Conservation (phyloP, 2,797 vertebrate genomes). For the Syngnathus acus region DNA sequence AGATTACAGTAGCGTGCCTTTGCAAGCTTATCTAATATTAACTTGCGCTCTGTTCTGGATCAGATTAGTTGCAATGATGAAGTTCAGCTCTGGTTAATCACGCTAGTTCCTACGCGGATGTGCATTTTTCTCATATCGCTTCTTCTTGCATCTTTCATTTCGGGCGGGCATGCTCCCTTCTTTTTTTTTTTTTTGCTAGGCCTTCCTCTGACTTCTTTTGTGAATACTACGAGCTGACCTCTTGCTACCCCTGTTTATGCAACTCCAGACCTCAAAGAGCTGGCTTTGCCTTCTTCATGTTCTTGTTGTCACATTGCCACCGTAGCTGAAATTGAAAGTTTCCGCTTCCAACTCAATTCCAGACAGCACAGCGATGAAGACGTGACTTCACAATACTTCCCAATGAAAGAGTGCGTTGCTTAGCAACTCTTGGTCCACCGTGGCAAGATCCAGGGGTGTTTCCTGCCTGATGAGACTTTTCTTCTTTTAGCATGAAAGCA, state of each 20-base stretch:
- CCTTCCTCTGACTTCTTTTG: no score
- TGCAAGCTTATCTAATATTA: slow-evolving; percentile 27
- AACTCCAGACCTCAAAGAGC: neutral
- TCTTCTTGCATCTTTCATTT: slow-evolving; percentile 30
- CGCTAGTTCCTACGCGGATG: slow-evolving; percentile 36
- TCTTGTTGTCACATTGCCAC: neutral
- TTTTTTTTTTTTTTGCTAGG: neutral
- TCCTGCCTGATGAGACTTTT: slow-evolving; percentile 59
- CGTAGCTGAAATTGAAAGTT: slow-evolving; percentile 23
- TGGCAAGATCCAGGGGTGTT: slow-evolving; percentile 71
- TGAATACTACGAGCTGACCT: slow-evolving; percentile 22
- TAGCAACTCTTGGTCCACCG: slow-evolving; percentile 71
- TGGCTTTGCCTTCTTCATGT: neutral
- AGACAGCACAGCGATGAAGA: slow-evolving; percentile 47
- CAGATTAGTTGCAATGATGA: slow-evolving; percentile 51
- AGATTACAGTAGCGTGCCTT: slow-evolving; percentile 42
- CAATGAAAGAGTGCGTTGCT: slow-evolving; percentile 68
- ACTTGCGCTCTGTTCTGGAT: slow-evolving; percentile 28
- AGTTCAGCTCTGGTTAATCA: slow-evolving; percentile 46
- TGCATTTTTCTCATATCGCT: slow-evolving; percentile 30
- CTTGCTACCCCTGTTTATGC: slow-evolving; percentile 22
- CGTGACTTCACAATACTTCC: slow-evolving; percentile 55
- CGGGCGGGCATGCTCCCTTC: slow-evolving; percentile 4
- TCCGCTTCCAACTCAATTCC: slow-evolving; percentile 38
- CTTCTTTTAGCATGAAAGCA: slow-evolving; percentile 7